These are phyloP conservation scores for Lepas anatifera DNA, from an alignment of 2,888 invertebrate species.

Conservation along the genomic window DNA sequence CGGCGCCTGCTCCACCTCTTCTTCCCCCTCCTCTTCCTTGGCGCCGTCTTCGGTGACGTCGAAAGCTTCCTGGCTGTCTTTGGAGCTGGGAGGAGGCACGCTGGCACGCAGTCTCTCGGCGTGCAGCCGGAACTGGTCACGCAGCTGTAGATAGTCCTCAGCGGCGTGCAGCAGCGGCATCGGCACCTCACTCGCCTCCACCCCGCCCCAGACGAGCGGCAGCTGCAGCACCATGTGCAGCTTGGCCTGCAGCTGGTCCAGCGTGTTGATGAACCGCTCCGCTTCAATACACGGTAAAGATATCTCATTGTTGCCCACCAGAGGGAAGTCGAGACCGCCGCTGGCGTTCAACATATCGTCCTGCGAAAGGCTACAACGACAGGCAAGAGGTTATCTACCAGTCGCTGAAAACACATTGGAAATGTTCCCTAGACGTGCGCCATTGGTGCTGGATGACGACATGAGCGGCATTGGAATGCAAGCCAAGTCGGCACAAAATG, in stretches of 20 bases:
- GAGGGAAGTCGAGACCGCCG: no score
- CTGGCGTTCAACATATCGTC: no score
- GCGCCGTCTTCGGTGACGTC: not conserved
- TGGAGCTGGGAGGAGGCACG: constrained; percentile 8
- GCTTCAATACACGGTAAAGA: not conserved
- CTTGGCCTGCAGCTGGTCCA: constrained; percentile 5
- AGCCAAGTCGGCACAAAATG: no score
- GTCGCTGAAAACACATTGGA: no score
- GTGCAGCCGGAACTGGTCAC: not conserved
- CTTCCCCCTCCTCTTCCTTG: not conserved
- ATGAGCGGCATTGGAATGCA: no score
- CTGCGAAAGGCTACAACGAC: no score
- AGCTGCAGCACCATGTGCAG: not conserved
- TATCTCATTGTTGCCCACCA: not conserved
- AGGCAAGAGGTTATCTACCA: no score
- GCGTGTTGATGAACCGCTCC: not conserved
- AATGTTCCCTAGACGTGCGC: no score
- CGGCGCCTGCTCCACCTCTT: not conserved
- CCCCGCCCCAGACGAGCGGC: not conserved
- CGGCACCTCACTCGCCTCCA: not conserved
- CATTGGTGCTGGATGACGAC: no score
- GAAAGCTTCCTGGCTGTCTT: not conserved
- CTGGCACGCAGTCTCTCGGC: not conserved
- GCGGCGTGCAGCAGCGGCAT: not conserved
- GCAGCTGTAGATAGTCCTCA: not conserved